phyloP scores from a whole-genome alignment of 2,113 vertebrate species.

The Craseonycteris thonglongyai region DNA sequence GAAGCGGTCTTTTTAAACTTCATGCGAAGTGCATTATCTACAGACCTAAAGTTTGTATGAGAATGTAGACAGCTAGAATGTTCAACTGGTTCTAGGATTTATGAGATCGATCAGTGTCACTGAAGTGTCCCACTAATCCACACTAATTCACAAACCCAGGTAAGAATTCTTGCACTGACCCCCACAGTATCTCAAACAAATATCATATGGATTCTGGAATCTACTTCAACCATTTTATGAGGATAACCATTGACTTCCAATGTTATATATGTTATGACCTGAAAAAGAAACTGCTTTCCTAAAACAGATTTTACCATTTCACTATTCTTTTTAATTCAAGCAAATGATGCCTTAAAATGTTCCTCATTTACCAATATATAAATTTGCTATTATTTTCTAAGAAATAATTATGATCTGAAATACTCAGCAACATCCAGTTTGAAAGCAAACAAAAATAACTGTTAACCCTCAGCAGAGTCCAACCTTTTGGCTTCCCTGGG shows the following conservation, averaged over 20 bases:
- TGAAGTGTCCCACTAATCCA: neutral
- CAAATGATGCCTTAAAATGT: neutral
- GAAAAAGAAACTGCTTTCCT: neutral
- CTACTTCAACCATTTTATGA: neutral
- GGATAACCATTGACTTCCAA: neutral
- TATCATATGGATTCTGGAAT: neutral
- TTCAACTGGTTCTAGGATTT: neutral
- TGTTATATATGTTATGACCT: neutral
- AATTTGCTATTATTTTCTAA: neutral
- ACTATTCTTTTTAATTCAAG: neutral
- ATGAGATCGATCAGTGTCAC: neutral
- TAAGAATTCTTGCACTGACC: neutral
- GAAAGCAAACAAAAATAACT: slow-evolving; percentile 26
- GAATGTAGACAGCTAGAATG: neutral
- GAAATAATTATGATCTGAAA: neutral
- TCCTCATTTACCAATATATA: neutral
- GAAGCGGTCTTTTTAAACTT: neutral
- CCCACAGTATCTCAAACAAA: neutral
- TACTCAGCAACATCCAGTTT: neutral
- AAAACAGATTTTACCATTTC: neutral
- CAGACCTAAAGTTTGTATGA: neutral
- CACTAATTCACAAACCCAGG: neutral
- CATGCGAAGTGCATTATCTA: neutral
- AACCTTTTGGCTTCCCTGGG: no score
- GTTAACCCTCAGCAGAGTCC: neutral